Percentiles rank a stretch among this genome's conserved stretches.
These are phyloP conservation scores for Catharus minimus DNA, from an alignment of 2,113 vertebrate genomes.

Conservation along the genomic window DNA sequence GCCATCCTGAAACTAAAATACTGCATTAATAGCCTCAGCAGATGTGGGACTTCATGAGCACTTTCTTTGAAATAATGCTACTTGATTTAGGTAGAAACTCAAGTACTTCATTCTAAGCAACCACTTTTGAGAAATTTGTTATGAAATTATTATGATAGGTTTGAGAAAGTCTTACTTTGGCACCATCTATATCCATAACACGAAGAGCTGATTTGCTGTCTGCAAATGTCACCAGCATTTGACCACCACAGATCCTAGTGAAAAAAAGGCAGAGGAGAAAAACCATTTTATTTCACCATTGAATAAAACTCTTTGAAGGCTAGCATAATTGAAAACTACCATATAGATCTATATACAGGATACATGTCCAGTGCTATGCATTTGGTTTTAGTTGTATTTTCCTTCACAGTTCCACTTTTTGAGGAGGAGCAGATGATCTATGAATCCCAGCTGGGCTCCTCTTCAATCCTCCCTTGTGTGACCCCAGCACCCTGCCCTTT, in stretches of 20 bases:
- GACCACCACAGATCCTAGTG: slow-evolving; percentile 76
- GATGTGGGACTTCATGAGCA: not conserved
- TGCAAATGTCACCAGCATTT: slow-evolving; percentile 83
- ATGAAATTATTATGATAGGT: not conserved
- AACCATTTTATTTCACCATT: not conserved
- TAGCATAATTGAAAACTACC: not conserved
- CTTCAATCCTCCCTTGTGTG: not conserved
- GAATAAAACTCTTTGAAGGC: not conserved
- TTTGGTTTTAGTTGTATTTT: not conserved
- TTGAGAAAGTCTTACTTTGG: slow-evolving; percentile 69
- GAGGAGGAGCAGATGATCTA: not conserved
- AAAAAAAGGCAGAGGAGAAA: not conserved
- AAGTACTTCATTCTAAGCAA: not conserved
- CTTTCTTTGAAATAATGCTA: not conserved
- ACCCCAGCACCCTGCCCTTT: not conserved
- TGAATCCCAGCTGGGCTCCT: not conserved
- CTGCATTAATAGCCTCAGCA: not conserved
- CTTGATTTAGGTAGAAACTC: not conserved
- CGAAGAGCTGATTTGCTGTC: slow-evolving; percentile 80
- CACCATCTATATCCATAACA: slow-evolving; percentile 77
- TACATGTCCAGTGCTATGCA: not conserved
- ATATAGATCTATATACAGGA: not conserved
- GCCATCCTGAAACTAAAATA: not conserved
- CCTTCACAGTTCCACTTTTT: not conserved
- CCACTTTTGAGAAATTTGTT: not conserved